phyloP scores from a whole-genome alignment of 35 echinoderm and acorn worm genomes.

The Lytechinus variegatus region DNA sequence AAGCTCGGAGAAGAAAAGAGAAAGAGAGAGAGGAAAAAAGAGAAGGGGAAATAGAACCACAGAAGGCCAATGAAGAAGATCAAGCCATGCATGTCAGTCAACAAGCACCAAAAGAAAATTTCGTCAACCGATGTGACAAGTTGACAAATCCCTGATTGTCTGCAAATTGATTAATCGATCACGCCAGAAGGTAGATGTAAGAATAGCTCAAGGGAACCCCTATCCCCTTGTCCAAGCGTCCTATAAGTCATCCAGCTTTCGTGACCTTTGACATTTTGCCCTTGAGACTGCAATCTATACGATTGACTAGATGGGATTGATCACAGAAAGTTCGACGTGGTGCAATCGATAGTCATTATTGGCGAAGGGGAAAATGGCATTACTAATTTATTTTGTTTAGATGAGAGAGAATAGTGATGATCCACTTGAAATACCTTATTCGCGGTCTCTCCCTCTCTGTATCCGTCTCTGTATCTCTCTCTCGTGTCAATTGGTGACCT shows the following conservation, averaged over 20 bases:
- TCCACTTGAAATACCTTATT: neutral
- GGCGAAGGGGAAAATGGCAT: neutral
- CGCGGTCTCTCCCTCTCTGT: too few species aligned
- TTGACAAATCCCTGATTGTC: neutral
- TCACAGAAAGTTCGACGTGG: neutral
- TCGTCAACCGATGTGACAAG: neutral
- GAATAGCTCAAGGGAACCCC: neutral
- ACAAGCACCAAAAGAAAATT: neutral
- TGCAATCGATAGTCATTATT: neutral
- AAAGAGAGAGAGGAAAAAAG: neutral
- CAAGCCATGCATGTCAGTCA: neutral
- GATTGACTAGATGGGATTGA: neutral
- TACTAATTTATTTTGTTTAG: neutral
- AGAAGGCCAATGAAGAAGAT: neutral
- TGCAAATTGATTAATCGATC: constrained; percentile 8
- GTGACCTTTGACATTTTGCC: neutral
- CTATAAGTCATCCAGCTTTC: neutral
- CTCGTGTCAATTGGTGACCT: neutral
- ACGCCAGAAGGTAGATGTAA: neutral
- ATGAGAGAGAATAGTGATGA: neutral
- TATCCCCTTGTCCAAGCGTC: neutral
- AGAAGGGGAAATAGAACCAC: neutral
- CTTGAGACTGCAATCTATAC: neutral
- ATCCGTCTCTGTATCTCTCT: too few species aligned
- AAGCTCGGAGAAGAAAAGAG: neutral